phyloP scores from a whole-genome alignment of 2,113 vertebrate genomes.

The Antigone vipio region DNA sequence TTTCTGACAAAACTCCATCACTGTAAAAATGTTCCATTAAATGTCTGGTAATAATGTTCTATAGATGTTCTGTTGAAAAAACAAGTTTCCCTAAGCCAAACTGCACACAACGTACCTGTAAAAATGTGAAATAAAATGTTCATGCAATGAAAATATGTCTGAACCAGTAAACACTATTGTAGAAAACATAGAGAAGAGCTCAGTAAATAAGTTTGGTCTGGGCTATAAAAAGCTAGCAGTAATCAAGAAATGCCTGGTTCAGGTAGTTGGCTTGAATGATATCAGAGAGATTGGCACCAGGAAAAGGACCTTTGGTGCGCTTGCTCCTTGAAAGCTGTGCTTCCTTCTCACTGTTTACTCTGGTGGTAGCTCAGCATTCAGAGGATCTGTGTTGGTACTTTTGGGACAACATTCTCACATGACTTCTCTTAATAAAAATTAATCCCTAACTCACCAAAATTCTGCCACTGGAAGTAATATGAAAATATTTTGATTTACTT shows the following conservation, averaged over 20 bases:
- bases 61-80: background rate
- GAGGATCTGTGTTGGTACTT: background rate
- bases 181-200: background rate
- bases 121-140: conserved; percentile 34
- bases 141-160: background rate
- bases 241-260: background rate
- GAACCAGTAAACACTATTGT: background rate
- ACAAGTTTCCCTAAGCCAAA: conserved; percentile 6
- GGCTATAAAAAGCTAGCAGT: background rate
- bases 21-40: conserved; percentile 41
- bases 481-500: background rate
- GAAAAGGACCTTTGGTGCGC: background rate
- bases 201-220: background rate
- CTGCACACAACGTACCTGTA: background rate
- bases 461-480: background rate
- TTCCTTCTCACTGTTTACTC: background rate
- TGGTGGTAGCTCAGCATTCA: background rate
- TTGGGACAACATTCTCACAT: background rate
- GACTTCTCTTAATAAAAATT: background rate
- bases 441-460: background rate
- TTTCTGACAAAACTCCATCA: conserved; percentile 1
- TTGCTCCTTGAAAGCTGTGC: background rate
- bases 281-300: background rate
- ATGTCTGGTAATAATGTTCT: conserved; percentile 3
- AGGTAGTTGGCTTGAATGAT: background rate